Evolutionary conservation across 2,888 invertebrate species (phyloP), one percentile per base, ranked within the genome.

Genomic region (Germaria angustata): DNA sequence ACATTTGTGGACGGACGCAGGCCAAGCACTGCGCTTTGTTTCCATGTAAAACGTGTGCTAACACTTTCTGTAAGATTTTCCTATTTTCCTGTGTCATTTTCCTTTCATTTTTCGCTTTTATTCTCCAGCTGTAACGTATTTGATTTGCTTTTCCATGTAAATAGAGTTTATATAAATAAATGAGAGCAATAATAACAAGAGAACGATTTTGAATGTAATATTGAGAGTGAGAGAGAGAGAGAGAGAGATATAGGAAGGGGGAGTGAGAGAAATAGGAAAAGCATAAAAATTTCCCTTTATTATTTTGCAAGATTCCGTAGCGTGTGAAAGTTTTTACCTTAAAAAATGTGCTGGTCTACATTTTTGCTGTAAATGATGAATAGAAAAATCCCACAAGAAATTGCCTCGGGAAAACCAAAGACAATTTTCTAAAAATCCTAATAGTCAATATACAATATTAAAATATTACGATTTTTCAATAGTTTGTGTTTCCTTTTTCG

Each of bases 1-100:
- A 71, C 69, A 39, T 82, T 75, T 65, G 57, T 75, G 82, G 82
- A 82, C 78, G 82, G 82, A 82, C 82, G 79, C 82, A 82, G 79
- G 78, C 75, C 65, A 69, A 82, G 79, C 82, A 82, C 82, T 82
- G 82, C 75, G 75, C 78, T 41, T 79, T 71, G 32, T 66, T 75
- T 79, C 51, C 75, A 79, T 59, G 46, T 4, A 15, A 71, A 75
- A 71, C 46, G 73, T 79, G 65, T 75, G 75, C 65, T 82, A 66
- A 71, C 59, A 75, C 65, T 79, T 82, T 13, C 20, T 44, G 20
- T 34, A 2, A 41, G 55, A 17, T 11, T 68, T 76, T 46, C 6
- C 13, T 39, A 2, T 49, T 15, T 8, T 36, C 17, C 28, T 28
- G 6, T 28, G 2, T 34, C 57, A 5, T 44, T 15, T 17, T 28